Evolutionary conservation across 1,140 invertebrate species (phyloP).

Genomic region (Teleogryllus occipitalis): DNA sequence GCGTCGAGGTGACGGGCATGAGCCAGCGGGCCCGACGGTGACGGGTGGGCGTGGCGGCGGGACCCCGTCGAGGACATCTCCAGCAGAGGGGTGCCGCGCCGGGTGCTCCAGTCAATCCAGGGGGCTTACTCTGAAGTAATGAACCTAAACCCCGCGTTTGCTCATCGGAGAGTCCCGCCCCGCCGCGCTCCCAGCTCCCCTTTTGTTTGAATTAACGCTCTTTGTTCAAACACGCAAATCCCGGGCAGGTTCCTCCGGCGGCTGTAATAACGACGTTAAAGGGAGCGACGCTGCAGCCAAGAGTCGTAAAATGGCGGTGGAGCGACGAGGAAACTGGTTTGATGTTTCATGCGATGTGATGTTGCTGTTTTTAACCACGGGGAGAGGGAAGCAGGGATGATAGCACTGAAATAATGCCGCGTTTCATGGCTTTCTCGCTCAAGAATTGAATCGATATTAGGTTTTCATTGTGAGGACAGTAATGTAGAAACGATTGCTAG

Average conservation of each 20-base stretch:
- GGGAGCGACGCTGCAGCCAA: not conserved
- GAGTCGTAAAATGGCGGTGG: not conserved
- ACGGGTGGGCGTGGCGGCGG: no score
- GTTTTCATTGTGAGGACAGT: no score
- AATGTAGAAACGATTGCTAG: no score
- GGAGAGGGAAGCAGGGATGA: not conserved
- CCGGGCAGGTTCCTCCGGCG: not conserved
- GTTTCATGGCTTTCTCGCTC: no score
- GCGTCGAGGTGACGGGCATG: no score
- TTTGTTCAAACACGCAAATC: not conserved
- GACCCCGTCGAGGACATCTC: no score
- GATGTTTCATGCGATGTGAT: not conserved
- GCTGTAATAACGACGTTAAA: slow-evolving; percentile 1
- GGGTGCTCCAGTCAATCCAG: slow-evolving; percentile 2
- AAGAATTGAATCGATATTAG: no score
- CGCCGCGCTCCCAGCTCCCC: not conserved
- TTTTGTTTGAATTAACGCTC: slow-evolving; percentile 2
- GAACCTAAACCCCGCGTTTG: not conserved
- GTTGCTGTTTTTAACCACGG: not conserved
- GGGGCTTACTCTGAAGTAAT: not conserved
- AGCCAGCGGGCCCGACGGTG: no score
- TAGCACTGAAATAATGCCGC: no score
- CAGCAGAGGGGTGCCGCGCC: not conserved
- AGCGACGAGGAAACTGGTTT: not conserved
- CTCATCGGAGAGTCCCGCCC: not conserved